Evolutionary conservation across 2,797 vertebrate genomes (phyloP), one percentile per base, ranked within the genome.

Genomic region (Botia almorhae): DNA sequence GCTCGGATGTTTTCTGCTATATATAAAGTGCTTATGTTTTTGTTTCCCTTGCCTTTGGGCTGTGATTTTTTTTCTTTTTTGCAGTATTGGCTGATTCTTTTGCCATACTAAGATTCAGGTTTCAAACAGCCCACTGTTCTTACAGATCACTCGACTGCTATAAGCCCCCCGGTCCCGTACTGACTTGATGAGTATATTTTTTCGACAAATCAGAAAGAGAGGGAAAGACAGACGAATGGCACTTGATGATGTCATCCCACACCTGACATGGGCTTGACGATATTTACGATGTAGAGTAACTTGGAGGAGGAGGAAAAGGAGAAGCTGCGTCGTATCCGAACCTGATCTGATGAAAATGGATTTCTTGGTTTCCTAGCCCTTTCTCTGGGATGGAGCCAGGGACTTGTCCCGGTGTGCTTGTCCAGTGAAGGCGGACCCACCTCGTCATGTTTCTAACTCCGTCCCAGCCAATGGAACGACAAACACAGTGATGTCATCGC

Each of bases 401-500:
- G 85, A 58, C 76, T 81, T 83, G 82, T 87, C 85, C 87, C 77
- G 78, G 84, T 84, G 82, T 58, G 79, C 82, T 23, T 26, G 56
- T 70, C 76, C 51, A 2, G 51, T 64, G 19, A 51, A 23, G 13
- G 46, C 14, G 43, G 63, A 77, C n/a, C 17, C 19, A 19, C 81
- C 80, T 71, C 1, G 76, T 95, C 94, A 95, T 92, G 94, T 93
- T 88, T 94, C 93, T 60, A 81, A 81, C 86, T 93, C 94, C 0
- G 92, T 92, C 60, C 95, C 95, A 0, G 89, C 93, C 88, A 95
- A 84, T 0, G 94, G 97, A 89, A 99, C 92, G 84, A 99, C 92
- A 36, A 98, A 99, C 80, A 98, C 97, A 0, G 98, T 98, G 89
- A 99, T 99, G 92, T 99, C 98, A 51, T 99, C 94, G 0, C 94